Conservation (phyloP, 2,888 invertebrate genomes). For the Pseudococcus viburni region DNA sequence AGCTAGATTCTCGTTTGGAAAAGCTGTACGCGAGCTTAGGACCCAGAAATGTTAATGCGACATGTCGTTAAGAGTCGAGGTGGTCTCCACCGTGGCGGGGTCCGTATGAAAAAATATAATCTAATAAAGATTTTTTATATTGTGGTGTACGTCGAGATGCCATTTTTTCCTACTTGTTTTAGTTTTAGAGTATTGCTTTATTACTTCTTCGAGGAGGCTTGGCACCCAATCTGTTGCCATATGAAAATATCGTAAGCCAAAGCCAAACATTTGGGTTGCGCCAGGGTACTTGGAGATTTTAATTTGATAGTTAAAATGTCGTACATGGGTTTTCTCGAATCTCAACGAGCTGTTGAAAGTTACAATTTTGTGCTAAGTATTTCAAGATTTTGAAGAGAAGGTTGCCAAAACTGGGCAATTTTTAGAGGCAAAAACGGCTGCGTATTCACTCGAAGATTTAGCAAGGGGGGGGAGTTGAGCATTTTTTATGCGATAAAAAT, state of each 20-base stretch:
- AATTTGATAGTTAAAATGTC: neutral
- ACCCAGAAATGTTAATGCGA: slow-evolving; percentile 36
- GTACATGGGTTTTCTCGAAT: neutral
- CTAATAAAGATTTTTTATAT: slow-evolving; percentile 9
- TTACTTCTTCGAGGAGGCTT: slow-evolving; percentile 22
- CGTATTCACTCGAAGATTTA: neutral
- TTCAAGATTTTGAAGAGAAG: neutral
- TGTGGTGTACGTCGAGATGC: neutral
- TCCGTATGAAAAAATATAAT: slow-evolving; percentile 9
- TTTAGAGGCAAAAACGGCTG: too few species aligned
- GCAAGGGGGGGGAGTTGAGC: too few species aligned
- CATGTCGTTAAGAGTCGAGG: slow-evolving; percentile 44
- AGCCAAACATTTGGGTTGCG: neutral
- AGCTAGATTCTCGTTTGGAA: neutral
- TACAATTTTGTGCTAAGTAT: neutral
- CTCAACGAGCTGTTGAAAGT: neutral
- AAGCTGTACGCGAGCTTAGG: neutral
- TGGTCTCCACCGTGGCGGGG: neutral
- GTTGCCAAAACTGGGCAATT: too few species aligned
- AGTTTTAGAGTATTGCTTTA: neutral
- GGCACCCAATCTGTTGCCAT: slow-evolving; percentile 14
- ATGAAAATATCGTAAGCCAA: slow-evolving; percentile 18
- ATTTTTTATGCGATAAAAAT: too few species aligned
- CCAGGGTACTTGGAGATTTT: neutral
- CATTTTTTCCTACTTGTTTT: neutral